phyloP scores from a whole-genome alignment of 2,797 vertebrate genomes.

The Sebastes taczanowskii region DNA sequence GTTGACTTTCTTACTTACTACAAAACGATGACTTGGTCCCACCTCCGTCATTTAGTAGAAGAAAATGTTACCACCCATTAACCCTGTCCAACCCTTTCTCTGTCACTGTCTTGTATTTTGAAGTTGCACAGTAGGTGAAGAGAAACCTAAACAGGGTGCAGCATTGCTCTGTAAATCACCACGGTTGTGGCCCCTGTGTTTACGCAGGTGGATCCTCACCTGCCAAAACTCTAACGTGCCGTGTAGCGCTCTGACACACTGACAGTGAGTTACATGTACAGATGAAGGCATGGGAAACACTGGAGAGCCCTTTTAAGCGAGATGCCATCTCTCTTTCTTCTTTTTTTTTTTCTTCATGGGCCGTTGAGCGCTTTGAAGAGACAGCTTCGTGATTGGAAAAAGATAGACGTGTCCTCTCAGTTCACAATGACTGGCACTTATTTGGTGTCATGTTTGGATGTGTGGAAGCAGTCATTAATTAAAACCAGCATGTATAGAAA shows the following conservation, averaged over 20 bases:
- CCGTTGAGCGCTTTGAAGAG: slow-evolving; percentile 43
- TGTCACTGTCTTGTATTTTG: neutral
- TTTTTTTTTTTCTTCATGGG: slow-evolving; percentile 3
- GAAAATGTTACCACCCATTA: neutral
- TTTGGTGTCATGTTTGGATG: slow-evolving; percentile 45
- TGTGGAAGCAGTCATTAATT: slow-evolving; percentile 45
- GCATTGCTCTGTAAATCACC: slow-evolving; percentile 3
- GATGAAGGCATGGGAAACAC: slow-evolving; percentile 36
- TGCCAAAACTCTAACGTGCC: slow-evolving; percentile 22
- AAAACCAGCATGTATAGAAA: neutral
- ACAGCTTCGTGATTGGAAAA: slow-evolving; percentile 46
- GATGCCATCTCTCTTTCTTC: slow-evolving; percentile 19
- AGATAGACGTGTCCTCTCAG: slow-evolving; percentile 38
- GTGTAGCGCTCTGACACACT: slow-evolving; percentile 43
- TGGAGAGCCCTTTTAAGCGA: slow-evolving; percentile 29
- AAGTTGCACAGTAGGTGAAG: neutral
- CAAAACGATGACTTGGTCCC: neutral
- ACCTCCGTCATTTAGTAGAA: neutral
- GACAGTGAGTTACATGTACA: slow-evolving; percentile 53
- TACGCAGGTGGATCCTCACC: slow-evolving; percentile 21
- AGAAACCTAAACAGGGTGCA: neutral
- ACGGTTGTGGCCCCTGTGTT: neutral
- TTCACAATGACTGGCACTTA: slow-evolving; percentile 59
- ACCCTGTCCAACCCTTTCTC: neutral
- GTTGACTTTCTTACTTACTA: too few relatives aligned